Evolutionary conservation across 64 coral and sea anemone species (phyloP).

Genomic region (Montipora sp.): DNA sequence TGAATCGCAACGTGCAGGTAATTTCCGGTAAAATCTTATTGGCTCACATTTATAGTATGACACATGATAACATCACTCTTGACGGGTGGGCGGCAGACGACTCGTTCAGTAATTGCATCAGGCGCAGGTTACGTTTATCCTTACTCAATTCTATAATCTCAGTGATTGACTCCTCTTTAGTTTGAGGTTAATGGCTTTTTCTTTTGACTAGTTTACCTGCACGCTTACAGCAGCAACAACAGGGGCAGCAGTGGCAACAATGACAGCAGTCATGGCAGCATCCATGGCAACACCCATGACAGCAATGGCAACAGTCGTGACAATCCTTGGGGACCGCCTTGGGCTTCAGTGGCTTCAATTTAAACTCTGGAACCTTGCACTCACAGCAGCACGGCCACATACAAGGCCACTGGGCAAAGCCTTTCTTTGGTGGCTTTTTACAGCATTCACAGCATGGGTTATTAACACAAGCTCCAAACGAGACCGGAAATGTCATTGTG

Average conservation of each 20-base stretch:
- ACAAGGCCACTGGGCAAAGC: conserved; percentile 60
- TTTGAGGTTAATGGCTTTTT: no score
- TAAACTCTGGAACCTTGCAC: conserved; percentile 58
- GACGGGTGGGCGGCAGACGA: no score
- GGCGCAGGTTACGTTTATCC: no score
- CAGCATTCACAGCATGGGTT: conserved; percentile 73
- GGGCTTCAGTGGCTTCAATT: conserved; percentile 46
- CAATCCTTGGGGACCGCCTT: conserved; percentile 48
- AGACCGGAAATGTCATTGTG: conserved; percentile 28
- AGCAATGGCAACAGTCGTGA: conserved; percentile 43
- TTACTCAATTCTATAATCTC: no score
- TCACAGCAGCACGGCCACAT: conserved; percentile 75
- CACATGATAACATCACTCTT: no score
- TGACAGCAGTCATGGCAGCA: conserved; percentile 14
- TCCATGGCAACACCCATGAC: conserved; percentile 36
- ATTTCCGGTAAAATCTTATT: no score
- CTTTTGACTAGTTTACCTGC: not conserved
- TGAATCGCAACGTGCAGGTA: no score
- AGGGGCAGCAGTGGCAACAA: conserved; percentile 26
- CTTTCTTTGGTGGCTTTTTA: conserved; percentile 32
- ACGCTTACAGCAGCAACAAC: conserved; percentile 18
- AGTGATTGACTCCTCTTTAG: no score
- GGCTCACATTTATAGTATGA: no score
- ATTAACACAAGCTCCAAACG: conserved; percentile 50
- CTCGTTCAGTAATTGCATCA: no score